These are phyloP conservation scores for Leptopilina myrica DNA, from an alignment of 2,888 invertebrate genomes.

Conservation along the genomic window DNA sequence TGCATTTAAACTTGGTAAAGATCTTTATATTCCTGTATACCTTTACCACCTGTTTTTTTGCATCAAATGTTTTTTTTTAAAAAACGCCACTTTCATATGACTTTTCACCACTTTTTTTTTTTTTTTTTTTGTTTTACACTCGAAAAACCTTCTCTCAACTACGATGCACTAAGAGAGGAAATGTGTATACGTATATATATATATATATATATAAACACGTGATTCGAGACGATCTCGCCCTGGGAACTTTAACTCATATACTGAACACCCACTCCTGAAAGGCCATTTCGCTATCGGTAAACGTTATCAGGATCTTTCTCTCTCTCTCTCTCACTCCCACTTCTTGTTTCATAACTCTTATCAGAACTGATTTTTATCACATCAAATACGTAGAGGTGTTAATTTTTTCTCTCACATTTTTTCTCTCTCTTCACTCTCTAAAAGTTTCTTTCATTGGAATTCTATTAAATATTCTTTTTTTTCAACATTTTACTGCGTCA, in stretches of 20 bases:
- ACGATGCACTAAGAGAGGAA: conserved; percentile 35
- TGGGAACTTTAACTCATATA: conserved; percentile 69
- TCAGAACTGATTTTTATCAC: conserved; percentile 38
- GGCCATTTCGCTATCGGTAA: conserved; percentile 70
- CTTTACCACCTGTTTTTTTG: conserved; percentile 35
- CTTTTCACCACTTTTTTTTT: no score
- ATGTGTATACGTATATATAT: no score
- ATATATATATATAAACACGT: conserved; percentile 23
- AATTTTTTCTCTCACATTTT: not conserved
- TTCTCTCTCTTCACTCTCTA: no score
- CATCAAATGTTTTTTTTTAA: no score
- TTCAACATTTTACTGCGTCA: no score
- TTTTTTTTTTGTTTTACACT: no score
- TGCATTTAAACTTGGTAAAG: conserved; percentile 46
- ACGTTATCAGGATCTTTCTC: conserved; percentile 68
- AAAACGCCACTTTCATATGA: no score
- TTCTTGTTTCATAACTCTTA: conserved; percentile 42
- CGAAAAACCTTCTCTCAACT: no score
- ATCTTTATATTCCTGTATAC: conserved; percentile 30
- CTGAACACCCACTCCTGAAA: conserved; percentile 65
- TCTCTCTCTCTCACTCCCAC: conserved; percentile 46
- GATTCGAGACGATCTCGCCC: conserved; percentile 57
- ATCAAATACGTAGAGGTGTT: not conserved
- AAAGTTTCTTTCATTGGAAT: no score
- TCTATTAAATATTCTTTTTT: no score